Base-by-base conservation (phyloP, 2,888 invertebrate species). In the Hetaerina titia region DNA sequence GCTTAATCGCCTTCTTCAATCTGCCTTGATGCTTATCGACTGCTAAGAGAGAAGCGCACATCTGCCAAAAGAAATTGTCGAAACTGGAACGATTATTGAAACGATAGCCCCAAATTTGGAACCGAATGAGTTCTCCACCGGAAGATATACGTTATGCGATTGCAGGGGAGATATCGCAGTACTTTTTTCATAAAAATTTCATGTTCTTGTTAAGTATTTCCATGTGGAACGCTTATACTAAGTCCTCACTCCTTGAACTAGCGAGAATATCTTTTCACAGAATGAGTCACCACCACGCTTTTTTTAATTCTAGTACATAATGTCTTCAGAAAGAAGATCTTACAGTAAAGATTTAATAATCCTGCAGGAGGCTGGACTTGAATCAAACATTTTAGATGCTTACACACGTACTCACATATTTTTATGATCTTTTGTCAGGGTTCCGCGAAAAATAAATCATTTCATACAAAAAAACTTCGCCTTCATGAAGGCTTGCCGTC, bases 1-100 rank as follows among this genome's bases (percentile, higher is more conserved):
- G 17, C n/a, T 69, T 69, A n/a, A 69, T 69, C 69, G n/a, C n/a
- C 69, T 69, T 69, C 69, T 69, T 69, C n/a, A 69, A n/a, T 69
- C 69, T 69, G 22, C n/a, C 22, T 69, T 69, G 69, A 69, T 69
- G n/a, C 69, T 22, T 69, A n/a, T n/a, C 69, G 5, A 19, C 6
- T 69, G 69, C 22, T n/a, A 7, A 69, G 69, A 69, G n/a, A 22
- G 22, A 22, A 69, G n/a, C 22, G 69, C 45, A 4, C 45, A 45
- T 45, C 45, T 45, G 45, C 45, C 45, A 1, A 45, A 45, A 45
- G 45, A 45, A 45, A 45, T 45, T 45, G 69, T 69, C 31, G 19
- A 31, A 81, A 31, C 19, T 81, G 31, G 81, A 81, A 22, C 81
- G 81, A 81, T 81, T 81, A 11, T 31, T 81, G 9, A 11, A 31